Percentiles rank a stretch among this genome's conserved stretches.
Conservation (phyloP, 92 coral and sea anemone species). For the Muricea muricata region DNA sequence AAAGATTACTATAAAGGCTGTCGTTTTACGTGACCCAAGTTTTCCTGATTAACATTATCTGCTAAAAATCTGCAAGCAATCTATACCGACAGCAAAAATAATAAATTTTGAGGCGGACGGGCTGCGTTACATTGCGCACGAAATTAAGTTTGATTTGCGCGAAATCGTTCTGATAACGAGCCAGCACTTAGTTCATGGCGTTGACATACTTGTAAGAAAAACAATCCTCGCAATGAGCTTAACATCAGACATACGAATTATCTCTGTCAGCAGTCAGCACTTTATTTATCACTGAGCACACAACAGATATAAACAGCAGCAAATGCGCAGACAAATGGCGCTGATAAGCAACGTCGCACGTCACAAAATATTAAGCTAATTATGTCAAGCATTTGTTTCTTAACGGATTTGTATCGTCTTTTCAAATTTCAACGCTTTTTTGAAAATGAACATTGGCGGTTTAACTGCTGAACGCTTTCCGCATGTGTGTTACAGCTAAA, state of each 20-base stretch:
- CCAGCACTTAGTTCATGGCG: background rate
- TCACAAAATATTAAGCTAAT: background rate
- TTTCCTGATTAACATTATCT: too few relatives aligned
- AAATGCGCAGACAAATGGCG: background rate
- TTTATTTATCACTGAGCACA: background rate
- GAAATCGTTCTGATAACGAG: background rate
- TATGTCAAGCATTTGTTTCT: background rate
- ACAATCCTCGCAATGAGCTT: background rate
- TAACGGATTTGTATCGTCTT: background rate
- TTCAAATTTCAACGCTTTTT: background rate
- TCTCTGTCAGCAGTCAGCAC: conserved; percentile 31
- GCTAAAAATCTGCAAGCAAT: too few relatives aligned
- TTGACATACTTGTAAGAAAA: background rate
- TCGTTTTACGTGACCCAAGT: too few relatives aligned
- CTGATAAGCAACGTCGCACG: background rate
- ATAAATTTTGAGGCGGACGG: too few relatives aligned
- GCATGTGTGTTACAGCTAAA: too few relatives aligned
- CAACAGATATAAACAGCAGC: background rate
- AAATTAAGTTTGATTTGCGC: background rate
- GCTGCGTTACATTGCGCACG: background rate
- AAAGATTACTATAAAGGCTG: too few relatives aligned
- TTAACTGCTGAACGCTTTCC: background rate
- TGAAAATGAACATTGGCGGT: background rate
- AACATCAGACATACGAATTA: background rate
- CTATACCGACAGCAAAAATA: background rate